Evolutionary conservation across 2,113 vertebrate genomes (phyloP).

Genomic region (Rallus limicola): DNA sequence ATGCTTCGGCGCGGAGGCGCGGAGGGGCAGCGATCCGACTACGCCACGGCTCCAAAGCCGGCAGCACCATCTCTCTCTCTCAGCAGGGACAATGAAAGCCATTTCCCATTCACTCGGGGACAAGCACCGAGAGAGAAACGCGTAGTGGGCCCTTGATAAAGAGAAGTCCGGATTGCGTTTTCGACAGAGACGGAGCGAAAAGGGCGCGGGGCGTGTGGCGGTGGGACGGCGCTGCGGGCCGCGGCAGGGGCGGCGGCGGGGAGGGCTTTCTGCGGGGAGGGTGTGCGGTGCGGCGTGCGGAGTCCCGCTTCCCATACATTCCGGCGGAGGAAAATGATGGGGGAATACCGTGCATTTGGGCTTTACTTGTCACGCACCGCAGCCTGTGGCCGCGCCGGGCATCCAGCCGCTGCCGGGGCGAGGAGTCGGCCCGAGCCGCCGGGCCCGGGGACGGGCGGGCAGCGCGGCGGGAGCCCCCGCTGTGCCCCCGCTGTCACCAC

Average conservation of each 20-base stretch:
- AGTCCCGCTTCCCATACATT: background rate
- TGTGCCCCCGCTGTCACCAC: background rate
- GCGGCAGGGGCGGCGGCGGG: background rate
- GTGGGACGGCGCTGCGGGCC: background rate
- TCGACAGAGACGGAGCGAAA: background rate
- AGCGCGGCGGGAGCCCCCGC: background rate
- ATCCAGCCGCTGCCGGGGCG: background rate
- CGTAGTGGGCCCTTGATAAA: background rate
- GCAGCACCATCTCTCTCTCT: background rate
- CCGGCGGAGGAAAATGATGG: background rate
- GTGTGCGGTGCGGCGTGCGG: background rate
- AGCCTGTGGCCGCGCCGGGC: background rate
- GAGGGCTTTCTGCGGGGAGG: background rate
- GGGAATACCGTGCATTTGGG: background rate
- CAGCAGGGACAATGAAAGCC: background rate
- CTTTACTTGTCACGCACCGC: background rate
- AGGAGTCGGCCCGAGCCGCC: background rate
- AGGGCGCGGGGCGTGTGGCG: background rate
- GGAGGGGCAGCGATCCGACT: background rate
- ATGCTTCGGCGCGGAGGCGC: background rate
- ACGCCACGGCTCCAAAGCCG: background rate
- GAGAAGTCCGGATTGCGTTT: background rate
- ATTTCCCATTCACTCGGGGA: background rate
- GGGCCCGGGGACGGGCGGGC: background rate
- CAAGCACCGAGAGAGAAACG: background rate